phyloP scores from a whole-genome alignment of 2,113 vertebrate species.

The Cynoglossus semilaevis region DNA sequence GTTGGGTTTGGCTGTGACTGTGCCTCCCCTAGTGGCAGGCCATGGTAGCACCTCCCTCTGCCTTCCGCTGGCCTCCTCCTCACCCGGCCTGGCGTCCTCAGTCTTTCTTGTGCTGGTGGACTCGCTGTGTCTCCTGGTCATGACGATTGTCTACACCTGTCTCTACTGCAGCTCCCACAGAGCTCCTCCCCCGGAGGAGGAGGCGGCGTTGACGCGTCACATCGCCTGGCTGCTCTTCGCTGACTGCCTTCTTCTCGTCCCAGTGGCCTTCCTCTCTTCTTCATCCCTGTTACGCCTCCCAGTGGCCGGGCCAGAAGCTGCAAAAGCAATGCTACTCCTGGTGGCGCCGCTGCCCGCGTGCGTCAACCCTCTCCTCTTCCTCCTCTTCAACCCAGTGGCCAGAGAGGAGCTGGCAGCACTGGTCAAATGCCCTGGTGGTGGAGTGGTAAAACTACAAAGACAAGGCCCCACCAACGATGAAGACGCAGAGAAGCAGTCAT shows the following conservation, averaged over 20 bases:
- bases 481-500: constrained; percentile 90
- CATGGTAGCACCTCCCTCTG: constrained; percentile 84
- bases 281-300: constrained; percentile 86
- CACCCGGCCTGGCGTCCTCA: constrained; percentile 78
- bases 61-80: constrained; percentile 78
- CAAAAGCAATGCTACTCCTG: constrained; percentile 86
- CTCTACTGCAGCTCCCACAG: constrained; percentile 80
- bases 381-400: constrained; percentile 89
- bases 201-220: constrained; percentile 87
- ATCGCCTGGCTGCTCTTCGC: constrained; percentile 90
- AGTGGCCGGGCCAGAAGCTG: constrained; percentile 82
- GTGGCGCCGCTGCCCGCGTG: constrained; percentile 88
- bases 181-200: constrained; percentile 66
- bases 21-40: constrained; percentile 80
- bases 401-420: constrained; percentile 84
- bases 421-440: constrained; percentile 67
- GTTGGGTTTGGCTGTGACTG: constrained; percentile 78
- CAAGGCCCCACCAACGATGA: constrained; percentile 68
- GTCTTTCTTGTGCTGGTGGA: constrained; percentile 89
- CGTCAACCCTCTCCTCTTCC: constrained; percentile 92
- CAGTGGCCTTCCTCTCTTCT: constrained; percentile 88
- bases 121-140: constrained; percentile 86
- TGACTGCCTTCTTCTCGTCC: constrained; percentile 91
- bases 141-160: constrained; percentile 86
- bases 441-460: constrained; percentile 63